These are phyloP conservation scores for Phallusia fumigata DNA, from an alignment of 23 tunicate species.

Conservation along the genomic window DNA sequence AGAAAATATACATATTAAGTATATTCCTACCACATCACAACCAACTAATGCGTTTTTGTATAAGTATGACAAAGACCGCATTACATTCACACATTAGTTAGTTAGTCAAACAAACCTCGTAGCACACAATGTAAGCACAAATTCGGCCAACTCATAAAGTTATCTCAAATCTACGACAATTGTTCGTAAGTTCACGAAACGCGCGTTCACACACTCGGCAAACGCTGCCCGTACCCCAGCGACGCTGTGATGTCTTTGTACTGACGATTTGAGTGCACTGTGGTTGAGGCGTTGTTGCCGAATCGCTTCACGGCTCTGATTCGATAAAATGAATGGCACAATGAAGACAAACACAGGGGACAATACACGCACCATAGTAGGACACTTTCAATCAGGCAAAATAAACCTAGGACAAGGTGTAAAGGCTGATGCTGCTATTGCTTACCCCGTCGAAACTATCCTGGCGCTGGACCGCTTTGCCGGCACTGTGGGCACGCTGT, in stretches of 20 bases:
- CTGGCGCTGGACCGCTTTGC: constrained; percentile 71
- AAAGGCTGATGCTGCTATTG: too few relatives aligned
- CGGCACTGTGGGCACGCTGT: constrained; percentile 77
- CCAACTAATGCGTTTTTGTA: too few relatives aligned
- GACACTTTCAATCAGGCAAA: background rate
- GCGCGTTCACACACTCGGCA: background rate
- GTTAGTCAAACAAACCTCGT: too few relatives aligned
- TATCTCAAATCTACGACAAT: too few relatives aligned
- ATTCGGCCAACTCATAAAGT: too few relatives aligned
- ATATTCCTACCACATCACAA: too few relatives aligned
- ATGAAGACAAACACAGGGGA: background rate
- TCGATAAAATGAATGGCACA: background rate
- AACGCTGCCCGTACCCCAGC: constrained; percentile 45
- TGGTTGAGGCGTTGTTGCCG: constrained; percentile 50
- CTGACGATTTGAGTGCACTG: constrained; percentile 32
- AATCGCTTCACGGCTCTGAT: constrained; percentile 41
- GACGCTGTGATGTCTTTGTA: constrained; percentile 64
- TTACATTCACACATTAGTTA: too few relatives aligned
- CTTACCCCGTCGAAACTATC: constrained; percentile 87
- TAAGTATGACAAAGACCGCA: too few relatives aligned
- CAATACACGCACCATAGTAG: background rate
- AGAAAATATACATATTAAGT: too few relatives aligned
- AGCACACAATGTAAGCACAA: too few relatives aligned
- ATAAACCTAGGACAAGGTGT: background rate
- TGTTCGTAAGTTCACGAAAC: too few relatives aligned